Evolutionary conservation across 1,140 invertebrate species (phyloP).

Genomic region (Lucilia cuprina): DNA sequence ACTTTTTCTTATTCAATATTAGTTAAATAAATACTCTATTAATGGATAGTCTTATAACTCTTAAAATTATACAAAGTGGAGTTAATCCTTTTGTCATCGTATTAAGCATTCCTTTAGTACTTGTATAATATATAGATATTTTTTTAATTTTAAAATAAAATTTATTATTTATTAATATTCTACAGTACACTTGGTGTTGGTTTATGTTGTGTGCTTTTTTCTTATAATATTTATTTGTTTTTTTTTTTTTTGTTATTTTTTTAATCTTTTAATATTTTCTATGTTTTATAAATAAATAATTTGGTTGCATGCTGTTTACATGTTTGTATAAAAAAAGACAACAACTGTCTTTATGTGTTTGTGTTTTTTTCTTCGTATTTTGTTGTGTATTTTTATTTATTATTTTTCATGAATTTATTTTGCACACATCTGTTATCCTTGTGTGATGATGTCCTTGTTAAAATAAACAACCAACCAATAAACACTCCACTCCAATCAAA

Average conservation of each 20-base stretch:
- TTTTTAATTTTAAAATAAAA: background rate
- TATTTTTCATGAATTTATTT: background rate
- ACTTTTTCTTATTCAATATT: too few relatives aligned
- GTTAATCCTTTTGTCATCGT: background rate
- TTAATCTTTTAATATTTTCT: background rate
- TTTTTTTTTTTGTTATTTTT: too few relatives aligned
- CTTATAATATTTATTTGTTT: too few relatives aligned
- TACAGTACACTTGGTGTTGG: background rate
- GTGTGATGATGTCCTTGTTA: background rate
- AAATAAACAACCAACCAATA: background rate
- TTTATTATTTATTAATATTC: background rate
- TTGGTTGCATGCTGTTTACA: background rate
- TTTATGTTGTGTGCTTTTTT: background rate
- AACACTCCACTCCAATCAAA: background rate
- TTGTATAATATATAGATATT: background rate
- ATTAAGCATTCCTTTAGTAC: background rate
- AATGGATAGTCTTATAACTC: too few relatives aligned
- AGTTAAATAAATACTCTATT: too few relatives aligned
- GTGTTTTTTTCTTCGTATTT: background rate
- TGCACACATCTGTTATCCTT: conserved; percentile 25
- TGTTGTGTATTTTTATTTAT: background rate
- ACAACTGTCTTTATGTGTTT: background rate
- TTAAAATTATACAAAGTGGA: too few relatives aligned
- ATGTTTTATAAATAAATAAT: background rate
- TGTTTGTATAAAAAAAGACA: background rate